phyloP scores from a whole-genome alignment of 53 echinoderm and acorn worm genomes.

The Holothuria scabra region DNA sequence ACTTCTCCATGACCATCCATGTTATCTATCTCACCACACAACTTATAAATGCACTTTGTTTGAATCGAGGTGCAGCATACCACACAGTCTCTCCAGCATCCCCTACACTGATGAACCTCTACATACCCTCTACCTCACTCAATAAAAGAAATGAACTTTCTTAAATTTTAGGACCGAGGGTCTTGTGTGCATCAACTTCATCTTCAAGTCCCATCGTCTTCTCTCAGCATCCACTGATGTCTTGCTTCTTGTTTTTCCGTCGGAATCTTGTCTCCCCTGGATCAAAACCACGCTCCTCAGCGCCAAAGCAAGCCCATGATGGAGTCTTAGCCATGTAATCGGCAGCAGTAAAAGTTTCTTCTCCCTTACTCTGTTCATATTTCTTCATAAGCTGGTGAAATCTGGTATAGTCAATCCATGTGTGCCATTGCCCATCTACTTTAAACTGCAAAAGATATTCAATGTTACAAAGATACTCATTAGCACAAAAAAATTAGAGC shows the following conservation, averaged over 20 bases:
- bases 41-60: too few relatives aligned
- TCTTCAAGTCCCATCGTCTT: not conserved
- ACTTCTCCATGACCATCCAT: too few relatives aligned
- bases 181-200: too few relatives aligned
- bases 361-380: slow-evolving; percentile 71
- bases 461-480: too few relatives aligned
- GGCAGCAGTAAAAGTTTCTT: slow-evolving; percentile 69
- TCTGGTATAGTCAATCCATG: slow-evolving; percentile 91
- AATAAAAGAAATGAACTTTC: too few relatives aligned
- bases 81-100: too few relatives aligned
- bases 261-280: slow-evolving; percentile 87
- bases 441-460: slow-evolving; percentile 70
- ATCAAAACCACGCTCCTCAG: slow-evolving; percentile 93
- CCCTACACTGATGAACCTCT: too few relatives aligned
- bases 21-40: too few relatives aligned
- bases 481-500: too few relatives aligned
- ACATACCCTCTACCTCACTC: too few relatives aligned
- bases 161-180: too few relatives aligned
- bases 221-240: slow-evolving; percentile 83
- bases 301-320: slow-evolving; percentile 85
- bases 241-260: slow-evolving; percentile 91
- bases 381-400: slow-evolving; percentile 82
- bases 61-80: too few relatives aligned
- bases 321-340: slow-evolving; percentile 97
- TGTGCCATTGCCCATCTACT: slow-evolving; percentile 82